Evolutionary conservation across 2,888 invertebrate species (phyloP), one percentile per base, ranked within the genome.

Genomic region (Phortica okadai): DNA sequence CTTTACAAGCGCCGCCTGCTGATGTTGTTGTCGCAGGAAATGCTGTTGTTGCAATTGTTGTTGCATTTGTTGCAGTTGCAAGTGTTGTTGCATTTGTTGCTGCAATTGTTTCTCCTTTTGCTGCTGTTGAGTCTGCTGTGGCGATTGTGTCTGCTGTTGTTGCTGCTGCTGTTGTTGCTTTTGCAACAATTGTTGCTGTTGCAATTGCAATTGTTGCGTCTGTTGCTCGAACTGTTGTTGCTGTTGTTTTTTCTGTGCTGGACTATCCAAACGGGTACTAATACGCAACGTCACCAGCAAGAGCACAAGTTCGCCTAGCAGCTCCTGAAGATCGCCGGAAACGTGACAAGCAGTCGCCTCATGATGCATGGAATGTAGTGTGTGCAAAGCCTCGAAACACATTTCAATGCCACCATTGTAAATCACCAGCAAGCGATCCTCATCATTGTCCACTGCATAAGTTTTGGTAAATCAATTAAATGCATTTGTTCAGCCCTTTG

Each of bases 261-360:
- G 89, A 76, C 88, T 90, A 64, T 91, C 90, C 6, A 91, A 81
- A 59, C 90, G 90, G 11, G 89, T 93, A 75, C 94, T 93, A 79
- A 94, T 92, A 89, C 96, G 93, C 80, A 96, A 92, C 79, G 96
- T 95, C 73, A 95, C 94, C 74, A 95, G 93, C 25, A 96, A 91
- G 78, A 96, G 94, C 74, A 95, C 94, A 86, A 96, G 94, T 90
- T 96, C 95, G 0, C 95, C 94, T 79, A 98, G 93, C 66, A 98
- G 94, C 84, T 97, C 97, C 54, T 96, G 94, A 76, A 98, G 93
- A 91, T 98, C 98, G 3, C 94, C 95, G 0, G 95, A 94, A 16
- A 96, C 95, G 90, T 96, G 96, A 88, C 96, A 97, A 0, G 97
- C 97, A 8, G 97, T 97, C 76, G 97, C 97, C 91, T 98, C 98